These are phyloP conservation scores for Cyaniris semiargus DNA, from an alignment of 2,888 invertebrate genomes.

Conservation along the genomic window DNA sequence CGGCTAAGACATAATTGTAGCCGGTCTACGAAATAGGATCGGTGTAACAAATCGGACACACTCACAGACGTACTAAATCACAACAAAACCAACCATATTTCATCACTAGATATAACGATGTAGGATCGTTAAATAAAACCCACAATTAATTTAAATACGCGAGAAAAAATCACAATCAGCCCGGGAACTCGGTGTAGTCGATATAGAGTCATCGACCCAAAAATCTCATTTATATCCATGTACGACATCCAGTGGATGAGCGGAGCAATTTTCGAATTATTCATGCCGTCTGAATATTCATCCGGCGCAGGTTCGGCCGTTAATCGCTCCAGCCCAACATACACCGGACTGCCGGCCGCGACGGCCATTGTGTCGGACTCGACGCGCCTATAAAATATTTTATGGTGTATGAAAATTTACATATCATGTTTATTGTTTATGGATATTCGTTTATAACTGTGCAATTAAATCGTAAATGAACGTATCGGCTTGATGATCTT, in stretches of 20 bases:
- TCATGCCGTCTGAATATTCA: constrained; percentile 74
- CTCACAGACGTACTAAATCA: constrained; percentile 8
- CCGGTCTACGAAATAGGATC: not conserved
- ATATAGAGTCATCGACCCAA: constrained; percentile 56
- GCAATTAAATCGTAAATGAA: constrained; percentile 25
- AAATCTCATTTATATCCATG: constrained; percentile 56
- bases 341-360: constrained; percentile 46
- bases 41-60: not conserved
- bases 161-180: constrained; percentile 41
- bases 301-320: constrained; percentile 65
- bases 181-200: constrained; percentile 36
- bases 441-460: constrained; percentile 25
- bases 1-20: not conserved
- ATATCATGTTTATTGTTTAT: constrained; percentile 27
- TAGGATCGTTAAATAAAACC: constrained; percentile 40
- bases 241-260: constrained; percentile 59
- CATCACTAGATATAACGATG: constrained; percentile 22
- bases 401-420: constrained; percentile 29
- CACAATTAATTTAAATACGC: constrained; percentile 40
- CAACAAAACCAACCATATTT: constrained; percentile 26
- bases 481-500: not conserved
- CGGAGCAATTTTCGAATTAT: constrained; percentile 68
- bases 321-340: constrained; percentile 69
- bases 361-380: constrained; percentile 35
- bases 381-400: constrained; percentile 31